A percentile compares a stretch with the other conserved stretches of the same genome.
Conservation (phyloP, 2,113 vertebrate species). For the Zootoca vivipara region DNA sequence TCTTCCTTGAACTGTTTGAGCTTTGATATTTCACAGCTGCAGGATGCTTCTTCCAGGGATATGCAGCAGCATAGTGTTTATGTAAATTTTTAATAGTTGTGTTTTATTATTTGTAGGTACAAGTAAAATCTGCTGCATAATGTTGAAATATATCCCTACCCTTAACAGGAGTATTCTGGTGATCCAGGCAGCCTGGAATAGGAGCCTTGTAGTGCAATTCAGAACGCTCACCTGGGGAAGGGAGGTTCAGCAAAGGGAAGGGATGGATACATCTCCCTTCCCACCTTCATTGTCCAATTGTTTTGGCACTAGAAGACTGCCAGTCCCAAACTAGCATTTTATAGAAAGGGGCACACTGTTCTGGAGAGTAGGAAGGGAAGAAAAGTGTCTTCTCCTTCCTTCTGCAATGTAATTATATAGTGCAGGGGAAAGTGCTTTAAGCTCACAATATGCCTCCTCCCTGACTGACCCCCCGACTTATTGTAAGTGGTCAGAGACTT, state of each 20-base stretch:
- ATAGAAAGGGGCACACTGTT: background rate
- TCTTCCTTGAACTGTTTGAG: constrained; percentile 25
- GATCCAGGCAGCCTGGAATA: background rate
- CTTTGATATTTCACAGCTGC: constrained; percentile 56
- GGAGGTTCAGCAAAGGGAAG: background rate
- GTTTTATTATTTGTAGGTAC: constrained; percentile 40
- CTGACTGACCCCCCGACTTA: background rate
- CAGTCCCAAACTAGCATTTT: background rate
- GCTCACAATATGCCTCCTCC: background rate
- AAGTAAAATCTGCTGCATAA: background rate
- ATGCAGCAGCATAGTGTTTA: constrained; percentile 24
- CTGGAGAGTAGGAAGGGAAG: background rate
- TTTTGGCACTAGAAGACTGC: background rate
- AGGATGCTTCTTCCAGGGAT: constrained; percentile 22
- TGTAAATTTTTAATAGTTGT: constrained; percentile 36
- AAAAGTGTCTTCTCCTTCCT: background rate
- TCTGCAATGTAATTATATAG: background rate
- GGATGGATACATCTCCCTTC: background rate
- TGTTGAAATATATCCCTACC: background rate
- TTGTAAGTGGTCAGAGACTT: background rate
- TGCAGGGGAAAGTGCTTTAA: background rate
- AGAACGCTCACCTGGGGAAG: too few relatives aligned
- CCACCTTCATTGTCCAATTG: background rate
- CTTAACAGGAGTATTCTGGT: too few relatives aligned
- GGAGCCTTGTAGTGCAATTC: background rate